A percentile compares a stretch with the other conserved stretches of the same genome.
Evolutionary conservation across 2,113 vertebrate species (phyloP).

Genomic region (Suncus etruscus): DNA sequence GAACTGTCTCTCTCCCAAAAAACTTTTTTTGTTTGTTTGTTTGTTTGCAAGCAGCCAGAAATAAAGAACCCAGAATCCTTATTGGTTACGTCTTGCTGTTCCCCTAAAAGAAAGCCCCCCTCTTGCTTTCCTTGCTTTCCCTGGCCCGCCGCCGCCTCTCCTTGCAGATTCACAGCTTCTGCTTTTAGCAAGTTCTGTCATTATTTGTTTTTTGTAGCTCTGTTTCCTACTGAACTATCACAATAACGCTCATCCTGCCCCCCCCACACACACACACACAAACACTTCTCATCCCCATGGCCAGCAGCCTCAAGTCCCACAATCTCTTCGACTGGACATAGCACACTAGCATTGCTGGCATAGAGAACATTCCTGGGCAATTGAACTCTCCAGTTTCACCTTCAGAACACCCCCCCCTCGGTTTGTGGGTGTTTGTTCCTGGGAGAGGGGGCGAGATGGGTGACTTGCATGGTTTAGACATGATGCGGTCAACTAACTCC

Average conservation of each 20-base stretch:
- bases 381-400: slow-evolving; percentile 59
- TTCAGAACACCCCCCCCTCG: slow-evolving; percentile 41
- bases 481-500: background rate
- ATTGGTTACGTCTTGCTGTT: background rate
- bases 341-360: slow-evolving; percentile 73
- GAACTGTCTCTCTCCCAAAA: background rate
- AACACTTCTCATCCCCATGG: background rate
- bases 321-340: slow-evolving; percentile 49
- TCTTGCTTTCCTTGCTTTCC: background rate
- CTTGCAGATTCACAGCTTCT: slow-evolving; percentile 11
- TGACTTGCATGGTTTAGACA: slow-evolving; percentile 20
- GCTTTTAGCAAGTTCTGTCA: slow-evolving; percentile 52
- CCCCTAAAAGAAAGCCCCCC: background rate
- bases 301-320: slow-evolving; percentile 56
- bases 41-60: background rate
- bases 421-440: slow-evolving; percentile 78
- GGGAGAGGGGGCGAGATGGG: slow-evolving; percentile 21
- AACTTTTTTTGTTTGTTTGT: background rate
- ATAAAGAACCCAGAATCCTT: background rate
- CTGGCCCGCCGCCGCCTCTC: background rate
- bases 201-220: slow-evolving; percentile 64
- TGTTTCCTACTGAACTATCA: slow-evolving; percentile 26
- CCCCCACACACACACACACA: background rate
- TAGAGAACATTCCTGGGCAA: slow-evolving; percentile 78
- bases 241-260: background rate